phyloP scores from a whole-genome alignment of 2,797 vertebrate genomes.

The Rousettus madagascariensis region DNA sequence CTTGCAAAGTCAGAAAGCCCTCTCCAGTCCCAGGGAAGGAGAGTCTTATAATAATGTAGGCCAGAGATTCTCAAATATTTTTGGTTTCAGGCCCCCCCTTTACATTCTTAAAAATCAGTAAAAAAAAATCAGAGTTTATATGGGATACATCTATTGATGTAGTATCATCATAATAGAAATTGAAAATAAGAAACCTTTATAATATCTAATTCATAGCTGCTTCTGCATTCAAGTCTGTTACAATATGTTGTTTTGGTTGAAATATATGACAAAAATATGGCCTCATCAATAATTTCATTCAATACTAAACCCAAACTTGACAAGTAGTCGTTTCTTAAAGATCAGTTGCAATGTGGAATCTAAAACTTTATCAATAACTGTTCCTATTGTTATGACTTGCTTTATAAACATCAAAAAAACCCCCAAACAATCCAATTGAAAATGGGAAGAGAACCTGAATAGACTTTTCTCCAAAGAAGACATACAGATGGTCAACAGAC shows the following conservation, averaged over 20 bases:
- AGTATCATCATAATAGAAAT: background rate
- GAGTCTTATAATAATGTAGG: background rate
- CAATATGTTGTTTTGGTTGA: background rate
- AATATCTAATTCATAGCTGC: background rate
- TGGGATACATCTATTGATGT: background rate
- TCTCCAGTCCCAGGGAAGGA: background rate
- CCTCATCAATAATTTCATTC: background rate
- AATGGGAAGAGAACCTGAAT: background rate
- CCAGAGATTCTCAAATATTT: background rate
- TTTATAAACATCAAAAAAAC: background rate
- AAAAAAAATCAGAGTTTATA: background rate
- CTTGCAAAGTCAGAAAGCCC: background rate
- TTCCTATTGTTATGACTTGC: background rate
- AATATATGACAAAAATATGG: background rate
- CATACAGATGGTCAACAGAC: background rate
- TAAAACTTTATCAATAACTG: background rate
- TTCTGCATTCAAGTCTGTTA: background rate
- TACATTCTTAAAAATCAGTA: background rate
- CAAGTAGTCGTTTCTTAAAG: background rate
- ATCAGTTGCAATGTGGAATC: background rate
- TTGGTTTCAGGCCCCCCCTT: background rate
- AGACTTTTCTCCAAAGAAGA: background rate
- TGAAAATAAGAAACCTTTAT: background rate
- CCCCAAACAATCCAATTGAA: background rate
- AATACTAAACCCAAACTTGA: background rate